A percentile compares a stretch with the other conserved stretches of the same genome.
phyloP scores from a whole-genome alignment of 2,797 vertebrate species.

The Falco peregrinus region DNA sequence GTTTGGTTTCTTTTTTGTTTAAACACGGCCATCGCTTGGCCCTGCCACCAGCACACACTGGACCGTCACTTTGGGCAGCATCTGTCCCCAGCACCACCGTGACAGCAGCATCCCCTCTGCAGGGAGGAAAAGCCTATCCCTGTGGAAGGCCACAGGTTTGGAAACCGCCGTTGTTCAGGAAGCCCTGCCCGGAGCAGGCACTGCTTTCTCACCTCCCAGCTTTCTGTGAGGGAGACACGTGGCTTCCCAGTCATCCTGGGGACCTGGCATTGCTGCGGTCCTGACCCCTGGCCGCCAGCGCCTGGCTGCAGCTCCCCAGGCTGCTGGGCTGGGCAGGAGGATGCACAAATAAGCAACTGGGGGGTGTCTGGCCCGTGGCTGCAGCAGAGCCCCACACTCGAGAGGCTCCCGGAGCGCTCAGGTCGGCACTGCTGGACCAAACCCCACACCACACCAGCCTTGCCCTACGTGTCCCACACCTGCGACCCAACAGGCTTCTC shows the following conservation, averaged over 20 bases:
- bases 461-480: neutral
- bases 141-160: neutral
- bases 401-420: neutral
- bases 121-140: neutral
- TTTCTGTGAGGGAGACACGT: neutral
- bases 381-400: neutral
- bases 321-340: too few relatives aligned
- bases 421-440: rapidly evolving
- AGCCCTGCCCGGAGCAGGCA: neutral
- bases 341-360: neutral
- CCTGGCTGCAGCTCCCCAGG: neutral
- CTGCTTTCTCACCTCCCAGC: neutral
- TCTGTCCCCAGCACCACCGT: rapidly evolving
- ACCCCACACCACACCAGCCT: neutral
- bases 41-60: rapidly evolving
- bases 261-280: rapidly evolving
- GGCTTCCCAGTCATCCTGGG: neutral
- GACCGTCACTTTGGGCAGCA: rapidly evolving
- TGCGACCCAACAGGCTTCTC: neutral
- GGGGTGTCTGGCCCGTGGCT: rapidly evolving
- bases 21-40: neutral
- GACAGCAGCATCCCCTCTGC: neutral
- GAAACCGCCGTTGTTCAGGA: neutral
- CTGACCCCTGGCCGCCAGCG: neutral
- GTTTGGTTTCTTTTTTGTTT: neutral